These are phyloP conservation scores for Sepioteuthis lessoniana DNA, from an alignment of 2,888 invertebrate species.

Conservation along the genomic window DNA sequence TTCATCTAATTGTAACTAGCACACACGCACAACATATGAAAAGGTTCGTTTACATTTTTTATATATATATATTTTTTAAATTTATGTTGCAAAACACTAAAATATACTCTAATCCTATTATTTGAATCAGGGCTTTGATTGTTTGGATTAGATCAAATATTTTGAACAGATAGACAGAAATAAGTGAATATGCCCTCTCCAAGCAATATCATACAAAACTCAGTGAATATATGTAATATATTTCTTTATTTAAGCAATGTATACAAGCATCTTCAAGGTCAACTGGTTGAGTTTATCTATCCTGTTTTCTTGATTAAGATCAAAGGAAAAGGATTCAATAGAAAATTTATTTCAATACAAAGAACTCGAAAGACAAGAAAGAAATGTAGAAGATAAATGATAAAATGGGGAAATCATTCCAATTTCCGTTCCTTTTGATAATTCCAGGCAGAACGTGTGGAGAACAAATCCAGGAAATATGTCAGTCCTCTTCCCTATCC, in stretches of 20 bases:
- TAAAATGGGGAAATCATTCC: background rate
- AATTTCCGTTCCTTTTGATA: background rate
- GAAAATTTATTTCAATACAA: background rate
- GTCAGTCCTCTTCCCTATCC: background rate
- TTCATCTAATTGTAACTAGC: too few relatives aligned
- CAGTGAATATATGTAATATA: background rate
- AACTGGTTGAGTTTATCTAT: background rate
- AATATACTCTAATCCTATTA: background rate
- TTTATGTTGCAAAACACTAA: too few relatives aligned
- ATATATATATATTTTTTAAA: background rate
- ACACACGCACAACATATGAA: too few relatives aligned
- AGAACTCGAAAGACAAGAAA: background rate
- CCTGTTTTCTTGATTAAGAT: background rate
- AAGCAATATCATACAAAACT: background rate
- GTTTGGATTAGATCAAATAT: background rate
- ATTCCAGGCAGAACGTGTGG: background rate
- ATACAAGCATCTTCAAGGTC: background rate
- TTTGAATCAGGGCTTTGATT: background rate
- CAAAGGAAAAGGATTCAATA: background rate
- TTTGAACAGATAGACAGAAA: background rate
- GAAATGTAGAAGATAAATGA: background rate
- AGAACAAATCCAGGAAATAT: background rate
- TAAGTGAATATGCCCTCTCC: background rate
- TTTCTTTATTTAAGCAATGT: slow-evolving; percentile 8
- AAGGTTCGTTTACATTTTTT: too few relatives aligned